phyloP scores from a whole-genome alignment of 2,888 invertebrate species.

The Sesia bembeciformis region DNA sequence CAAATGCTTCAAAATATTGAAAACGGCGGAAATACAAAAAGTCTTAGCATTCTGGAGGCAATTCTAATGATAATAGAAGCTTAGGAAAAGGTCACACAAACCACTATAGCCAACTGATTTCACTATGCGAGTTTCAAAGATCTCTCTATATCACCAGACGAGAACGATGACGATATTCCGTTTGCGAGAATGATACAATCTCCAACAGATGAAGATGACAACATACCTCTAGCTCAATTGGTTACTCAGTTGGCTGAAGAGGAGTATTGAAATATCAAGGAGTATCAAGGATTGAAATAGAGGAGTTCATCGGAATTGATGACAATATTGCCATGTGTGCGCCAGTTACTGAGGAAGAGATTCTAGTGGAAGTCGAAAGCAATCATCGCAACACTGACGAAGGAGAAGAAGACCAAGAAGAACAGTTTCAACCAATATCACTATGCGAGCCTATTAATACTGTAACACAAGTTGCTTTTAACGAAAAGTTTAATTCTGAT shows the following conservation, averaged over 20 bases:
- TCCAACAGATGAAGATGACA: conserved; percentile 14
- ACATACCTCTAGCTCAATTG: conserved; percentile 14
- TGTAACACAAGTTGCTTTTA: conserved; percentile 10
- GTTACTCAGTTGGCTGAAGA: conserved; percentile 12
- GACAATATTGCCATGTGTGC: conserved; percentile 16
- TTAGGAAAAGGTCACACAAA: conserved; percentile 18
- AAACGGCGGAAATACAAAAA: too few relatives aligned
- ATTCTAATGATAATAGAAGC: conserved; percentile 20
- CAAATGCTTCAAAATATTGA: too few relatives aligned
- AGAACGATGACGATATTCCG: conserved; percentile 15
- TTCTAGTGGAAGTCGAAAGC: conserved; percentile 17
- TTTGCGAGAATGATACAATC: conserved; percentile 13
- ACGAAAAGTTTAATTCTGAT: too few relatives aligned
- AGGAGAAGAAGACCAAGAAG: conserved; percentile 9
- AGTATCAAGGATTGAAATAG: conserved; percentile 12
- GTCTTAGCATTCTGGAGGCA: conserved; percentile 16
- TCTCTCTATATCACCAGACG: conserved; percentile 13
- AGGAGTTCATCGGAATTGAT: conserved; percentile 15
- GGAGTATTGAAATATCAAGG: too few relatives aligned
- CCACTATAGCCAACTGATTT: conserved; percentile 19
- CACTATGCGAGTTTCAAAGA: conserved; percentile 20
- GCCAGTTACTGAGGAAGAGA: conserved; percentile 16
- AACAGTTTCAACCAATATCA: conserved; percentile 12
- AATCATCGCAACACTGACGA: conserved; percentile 13
- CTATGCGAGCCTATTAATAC: conserved; percentile 11